A percentile compares a stretch with the other conserved stretches of the same genome.
phyloP scores from a whole-genome alignment of 1,140 invertebrate species.

The Dreissena rostriformis region DNA sequence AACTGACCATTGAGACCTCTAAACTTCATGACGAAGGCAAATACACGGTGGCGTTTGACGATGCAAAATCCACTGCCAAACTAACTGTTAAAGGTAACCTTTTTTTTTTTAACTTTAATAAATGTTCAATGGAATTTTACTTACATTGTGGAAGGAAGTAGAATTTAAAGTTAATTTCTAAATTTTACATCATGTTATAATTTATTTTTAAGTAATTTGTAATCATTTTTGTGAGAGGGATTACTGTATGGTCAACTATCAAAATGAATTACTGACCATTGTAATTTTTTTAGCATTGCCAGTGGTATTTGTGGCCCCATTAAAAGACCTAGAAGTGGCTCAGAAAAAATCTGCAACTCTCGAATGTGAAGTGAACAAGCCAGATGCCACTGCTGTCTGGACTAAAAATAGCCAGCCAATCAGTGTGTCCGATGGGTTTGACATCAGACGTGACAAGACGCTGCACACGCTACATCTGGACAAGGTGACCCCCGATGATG shows the following conservation, averaged over 20 bases:
- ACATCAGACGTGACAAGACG: slow-evolving; percentile 91
- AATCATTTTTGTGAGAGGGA: no score
- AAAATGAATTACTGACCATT: neutral
- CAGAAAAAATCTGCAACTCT: slow-evolving; percentile 66
- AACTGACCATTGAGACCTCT: slow-evolving; percentile 73
- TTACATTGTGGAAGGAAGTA: neutral
- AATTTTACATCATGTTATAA: no score
- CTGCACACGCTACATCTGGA: slow-evolving; percentile 89
- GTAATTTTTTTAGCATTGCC: slow-evolving; percentile 64
- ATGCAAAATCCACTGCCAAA: slow-evolving; percentile 67
- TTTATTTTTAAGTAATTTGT: no score
- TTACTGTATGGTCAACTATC: no score
- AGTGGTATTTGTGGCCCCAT: slow-evolving; percentile 70
- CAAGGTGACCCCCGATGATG: slow-evolving; percentile 84
- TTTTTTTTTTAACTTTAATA: slow-evolving; percentile 35
- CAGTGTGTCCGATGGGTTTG: slow-evolving; percentile 88
- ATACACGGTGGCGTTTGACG: slow-evolving; percentile 70
- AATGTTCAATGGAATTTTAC: neutral
- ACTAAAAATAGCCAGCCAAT: slow-evolving; percentile 87
- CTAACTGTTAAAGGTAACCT: slow-evolving; percentile 73
- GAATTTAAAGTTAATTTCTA: neutral
- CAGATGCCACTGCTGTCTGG: slow-evolving; percentile 92
- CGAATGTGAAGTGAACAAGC: slow-evolving; percentile 85
- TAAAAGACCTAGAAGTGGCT: slow-evolving; percentile 67
- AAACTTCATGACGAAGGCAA: slow-evolving; percentile 76